Evolutionary conservation across 2,797 vertebrate species (phyloP), one percentile per base, ranked within the genome.

Genomic region (Sebastes nivosus): DNA sequence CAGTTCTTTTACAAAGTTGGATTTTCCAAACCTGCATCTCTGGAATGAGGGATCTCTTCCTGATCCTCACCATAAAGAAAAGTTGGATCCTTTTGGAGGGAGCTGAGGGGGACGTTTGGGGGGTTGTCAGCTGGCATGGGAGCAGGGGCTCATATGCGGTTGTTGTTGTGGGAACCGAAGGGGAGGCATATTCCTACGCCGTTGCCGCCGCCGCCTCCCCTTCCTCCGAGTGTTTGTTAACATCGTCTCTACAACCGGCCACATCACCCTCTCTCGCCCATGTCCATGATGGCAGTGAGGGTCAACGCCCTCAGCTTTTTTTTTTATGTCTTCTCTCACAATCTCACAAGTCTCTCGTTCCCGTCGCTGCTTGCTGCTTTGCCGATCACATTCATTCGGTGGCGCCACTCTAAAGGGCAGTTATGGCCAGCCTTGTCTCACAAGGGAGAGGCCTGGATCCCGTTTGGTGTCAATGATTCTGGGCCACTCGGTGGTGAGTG

Each of bases 341-440:
- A 81, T 79, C 87, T 79, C 87, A 86, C 70, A 46, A 24, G 85
- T 88, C 81, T 79, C 78, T 81, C 29, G 8, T 72, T 77, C 52
- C 84, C 24, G 24, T 67, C 36, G 77, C 85, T 76, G 83, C 38
- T 42, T 42, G 38, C 86, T 81, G 83, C 87, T 83, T 85, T 36
- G 81, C 82, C 38, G 30, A 88, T 94, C 92, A 94, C 94, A 94
- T 95, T 95, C 91, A 90, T 85, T 90, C 60, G 68, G 90, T 87
- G 92, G 82, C 64, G 88, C 90, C 78, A 14, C 90, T 87, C 84
- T 73, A 69, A 72, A 70, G 86, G 89, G 88, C 86, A 72, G 68
- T 74, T 83, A 65, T 66, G 88, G 88, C 90, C 86, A 72, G 87
- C 90, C 95, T 92, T 90, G 93, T 95, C 91, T 94, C 88, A 94